Evolutionary conservation across 1,140 invertebrate genomes (phyloP).

Genomic region (Drosophila azteca): DNA sequence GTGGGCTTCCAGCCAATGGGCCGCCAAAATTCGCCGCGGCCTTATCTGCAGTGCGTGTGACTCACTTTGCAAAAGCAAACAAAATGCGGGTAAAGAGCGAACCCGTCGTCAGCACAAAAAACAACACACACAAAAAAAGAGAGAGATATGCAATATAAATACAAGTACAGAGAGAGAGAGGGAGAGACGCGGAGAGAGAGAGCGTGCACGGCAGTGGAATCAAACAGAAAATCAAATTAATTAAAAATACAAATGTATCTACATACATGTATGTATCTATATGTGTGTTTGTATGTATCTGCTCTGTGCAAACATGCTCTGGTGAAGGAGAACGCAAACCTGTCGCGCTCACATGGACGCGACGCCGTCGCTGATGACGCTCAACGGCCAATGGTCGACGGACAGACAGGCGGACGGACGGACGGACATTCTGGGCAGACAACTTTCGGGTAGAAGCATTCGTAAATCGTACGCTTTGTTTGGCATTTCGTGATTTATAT

Average conservation of each 20-base stretch:
- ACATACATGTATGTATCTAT: neutral
- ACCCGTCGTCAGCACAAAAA: constrained; percentile 15
- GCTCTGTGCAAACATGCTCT: neutral
- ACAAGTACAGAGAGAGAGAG: constrained; percentile 9
- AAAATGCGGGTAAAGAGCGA: constrained; percentile 18
- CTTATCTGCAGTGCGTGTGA: constrained; percentile 41
- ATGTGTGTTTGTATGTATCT: constrained; percentile 2
- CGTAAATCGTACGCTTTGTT: constrained; percentile 59
- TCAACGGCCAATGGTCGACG: no score
- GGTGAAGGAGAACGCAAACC: constrained; percentile 28
- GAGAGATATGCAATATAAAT: constrained; percentile 45
- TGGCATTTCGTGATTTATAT: constrained; percentile 59
- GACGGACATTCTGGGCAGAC: constrained; percentile 11
- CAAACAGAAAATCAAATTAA: constrained; percentile 46
- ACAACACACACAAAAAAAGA: neutral
- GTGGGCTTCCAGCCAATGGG: constrained; percentile 18
- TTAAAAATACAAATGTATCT: constrained; percentile 50
- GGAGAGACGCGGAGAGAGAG: neutral
- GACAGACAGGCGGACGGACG: no score
- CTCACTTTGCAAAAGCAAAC: constrained; percentile 43
- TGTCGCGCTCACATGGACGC: constrained; percentile 44
- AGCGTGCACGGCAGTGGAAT: constrained; percentile 19
- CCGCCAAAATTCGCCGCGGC: constrained; percentile 3
- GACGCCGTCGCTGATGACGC: no score
- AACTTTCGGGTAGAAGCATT: constrained; percentile 27